phyloP scores from a whole-genome alignment of 2,888 invertebrate species.

The Orchestes rusci region DNA sequence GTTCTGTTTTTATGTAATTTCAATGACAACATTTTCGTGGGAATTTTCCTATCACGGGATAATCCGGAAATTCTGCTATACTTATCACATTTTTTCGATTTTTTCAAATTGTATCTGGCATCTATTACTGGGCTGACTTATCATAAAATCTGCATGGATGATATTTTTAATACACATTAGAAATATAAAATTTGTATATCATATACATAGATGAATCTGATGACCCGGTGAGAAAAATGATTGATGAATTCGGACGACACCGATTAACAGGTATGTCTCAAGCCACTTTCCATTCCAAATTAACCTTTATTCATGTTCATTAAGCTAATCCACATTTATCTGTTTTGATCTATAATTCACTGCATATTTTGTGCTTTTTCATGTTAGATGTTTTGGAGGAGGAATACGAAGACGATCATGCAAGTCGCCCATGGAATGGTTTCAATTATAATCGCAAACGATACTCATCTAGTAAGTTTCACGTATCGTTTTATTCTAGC shows the following conservation, averaged over 20 bases:
- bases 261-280: constrained; percentile 33
- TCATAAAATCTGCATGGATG: no score
- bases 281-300: not conserved
- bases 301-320: not conserved
- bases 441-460: constrained; percentile 40
- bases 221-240: constrained; percentile 34
- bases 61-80: no score
- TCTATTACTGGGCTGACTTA: no score
- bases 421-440: constrained; percentile 24
- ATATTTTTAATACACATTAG: no score
- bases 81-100: no score
- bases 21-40: no score
- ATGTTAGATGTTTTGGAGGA: constrained; percentile 51
- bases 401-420: constrained; percentile 43
- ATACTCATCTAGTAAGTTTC: constrained; percentile 53
- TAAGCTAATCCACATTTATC: not conserved
- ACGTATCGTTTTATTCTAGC: no score
- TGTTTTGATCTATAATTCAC: no score
- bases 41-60: no score
- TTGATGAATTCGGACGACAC: constrained; percentile 38
- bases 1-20: no score
- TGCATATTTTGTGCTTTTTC: not conserved
- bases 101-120: no score
- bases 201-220: constrained; percentile 25
- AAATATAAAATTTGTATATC: no score